Percentiles rank a stretch among this genome's conserved stretches.
phyloP scores from a whole-genome alignment of 1,140 invertebrate species.

The Zaprionus nigranus region DNA sequence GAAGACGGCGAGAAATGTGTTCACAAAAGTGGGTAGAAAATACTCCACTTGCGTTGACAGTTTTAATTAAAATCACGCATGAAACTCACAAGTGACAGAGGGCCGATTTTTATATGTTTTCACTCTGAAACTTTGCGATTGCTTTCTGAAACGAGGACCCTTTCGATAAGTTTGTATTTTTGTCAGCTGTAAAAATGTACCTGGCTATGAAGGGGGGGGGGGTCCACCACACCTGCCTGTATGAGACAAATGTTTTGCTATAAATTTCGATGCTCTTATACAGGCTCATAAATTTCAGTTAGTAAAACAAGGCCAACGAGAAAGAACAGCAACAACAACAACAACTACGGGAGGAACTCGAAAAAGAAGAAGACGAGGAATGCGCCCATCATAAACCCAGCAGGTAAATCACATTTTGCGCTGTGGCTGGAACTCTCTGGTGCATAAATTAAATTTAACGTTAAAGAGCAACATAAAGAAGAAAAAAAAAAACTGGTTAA shows the following conservation, averaged over 20 bases:
- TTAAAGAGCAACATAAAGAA: conserved; percentile 36
- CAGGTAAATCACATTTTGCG: conserved; percentile 69
- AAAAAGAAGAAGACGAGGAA: conserved; percentile 29
- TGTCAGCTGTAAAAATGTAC: conserved; percentile 21
- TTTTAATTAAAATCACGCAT: conserved; percentile 38
- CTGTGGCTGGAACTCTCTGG: conserved; percentile 53
- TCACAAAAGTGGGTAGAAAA: neutral
- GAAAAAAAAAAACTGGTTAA: conserved; percentile 19
- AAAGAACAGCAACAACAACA: neutral
- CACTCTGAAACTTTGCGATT: conserved; percentile 18
- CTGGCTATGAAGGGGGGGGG: too few relatives aligned
- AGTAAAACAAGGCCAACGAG: conserved; percentile 8
- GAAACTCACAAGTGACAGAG: conserved; percentile 3
- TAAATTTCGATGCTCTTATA: conserved; percentile 65
- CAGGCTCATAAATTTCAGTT: conserved; percentile 66
- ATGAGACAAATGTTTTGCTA: conserved; percentile 57
- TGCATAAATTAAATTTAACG: conserved; percentile 75
- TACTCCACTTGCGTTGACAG: neutral
- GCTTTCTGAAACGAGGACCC: neutral
- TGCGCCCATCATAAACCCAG: conserved; percentile 56
- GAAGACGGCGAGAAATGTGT: neutral
- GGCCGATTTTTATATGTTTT: neutral
- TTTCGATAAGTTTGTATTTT: conserved; percentile 8
- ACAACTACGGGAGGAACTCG: neutral
- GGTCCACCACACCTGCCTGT: neutral